Conservation (phyloP, 1,140 invertebrate genomes). For the Saccostrea glomerata region DNA sequence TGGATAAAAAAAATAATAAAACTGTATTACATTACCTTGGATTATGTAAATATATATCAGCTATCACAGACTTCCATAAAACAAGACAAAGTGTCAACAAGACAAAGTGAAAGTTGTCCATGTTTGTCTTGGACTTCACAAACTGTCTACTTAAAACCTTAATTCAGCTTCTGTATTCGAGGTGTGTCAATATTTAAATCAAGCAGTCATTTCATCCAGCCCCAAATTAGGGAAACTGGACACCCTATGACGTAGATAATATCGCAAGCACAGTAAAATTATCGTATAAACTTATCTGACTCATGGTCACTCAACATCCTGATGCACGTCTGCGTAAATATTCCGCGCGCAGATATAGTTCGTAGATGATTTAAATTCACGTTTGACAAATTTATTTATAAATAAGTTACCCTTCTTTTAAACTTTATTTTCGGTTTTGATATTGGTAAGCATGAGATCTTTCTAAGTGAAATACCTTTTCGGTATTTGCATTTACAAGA, state of each 20-base stretch:
- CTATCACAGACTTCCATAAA: slow-evolving; percentile 13
- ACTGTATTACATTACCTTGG: slow-evolving; percentile 58
- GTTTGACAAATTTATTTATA: not conserved
- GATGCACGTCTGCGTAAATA: not conserved
- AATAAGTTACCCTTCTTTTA: not conserved
- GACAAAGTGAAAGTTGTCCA: slow-evolving; percentile 19
- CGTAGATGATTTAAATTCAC: not conserved
- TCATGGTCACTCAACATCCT: slow-evolving; percentile 15
- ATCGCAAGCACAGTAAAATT: not conserved
- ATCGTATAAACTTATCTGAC: not conserved
- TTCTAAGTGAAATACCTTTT: not conserved
- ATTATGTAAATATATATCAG: slow-evolving; percentile 68
- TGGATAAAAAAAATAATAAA: no score
- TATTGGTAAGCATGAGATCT: not conserved
- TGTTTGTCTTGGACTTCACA: not conserved
- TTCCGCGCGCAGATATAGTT: slow-evolving; percentile 16
- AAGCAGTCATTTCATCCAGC: not conserved
- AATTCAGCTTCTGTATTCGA: not conserved
- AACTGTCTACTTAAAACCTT: slow-evolving; percentile 33
- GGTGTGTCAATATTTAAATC: slow-evolving; percentile 36
- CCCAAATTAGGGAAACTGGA: slow-evolving; percentile 35
- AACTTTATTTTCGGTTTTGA: not conserved
- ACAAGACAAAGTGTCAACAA: not conserved
- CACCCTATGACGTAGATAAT: slow-evolving; percentile 6
- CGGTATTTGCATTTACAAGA: not conserved